Evolutionary conservation across 92 coral and sea anemone species (phyloP), one percentile per base, ranked within the genome.

Genomic region (Zoanthus solanderi): DNA sequence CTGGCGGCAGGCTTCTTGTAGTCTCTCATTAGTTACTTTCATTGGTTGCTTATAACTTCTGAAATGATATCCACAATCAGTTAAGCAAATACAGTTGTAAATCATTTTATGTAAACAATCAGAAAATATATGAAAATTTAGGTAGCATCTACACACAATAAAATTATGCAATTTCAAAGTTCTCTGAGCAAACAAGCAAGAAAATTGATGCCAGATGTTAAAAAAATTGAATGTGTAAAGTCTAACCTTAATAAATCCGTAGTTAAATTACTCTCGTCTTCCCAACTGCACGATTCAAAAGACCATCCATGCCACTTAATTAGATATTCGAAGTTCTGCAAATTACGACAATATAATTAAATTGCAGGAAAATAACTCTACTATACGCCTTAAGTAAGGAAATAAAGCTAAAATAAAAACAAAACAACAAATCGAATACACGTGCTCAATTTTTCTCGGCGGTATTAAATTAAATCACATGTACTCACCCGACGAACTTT

Each of bases 261-360:
- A 6, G 76, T 78, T 58, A 87, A 78, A 77, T 87, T 78, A 52
- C 30, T 52, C 29, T 30, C 23, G 37, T 54, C 78, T 42, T 87
- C 90, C 90, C 90, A 87, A 23, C 63, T 53, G 75, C 90, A 87
- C 58, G 50, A 1, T 87, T 78, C 54, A 45, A 66, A 77, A 17
- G 90, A 65, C 85, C 90, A 87, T 5, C 78, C 90, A 23, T 10
- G 86, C 90, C 90, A 87, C 75, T 87, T 87, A 34, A 87, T 52
- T 76, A 87, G 75, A 67, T 87, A 87, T 78, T 87, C 61, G 31
- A 76, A 47, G 37, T 87, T 85, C 90, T 87, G 32, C 71, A 65
- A 65, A 65, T 17, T 29, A 65, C 23, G 8, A 65, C 23, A 16
- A 16, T 18, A n/a, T 65, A 18, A 65, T 65, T 17, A 18, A 65